Percentiles rank a stretch among this genome's conserved stretches.
Conservation (phyloP, 2,888 invertebrate species). For the Entomobrya multifasciata region DNA sequence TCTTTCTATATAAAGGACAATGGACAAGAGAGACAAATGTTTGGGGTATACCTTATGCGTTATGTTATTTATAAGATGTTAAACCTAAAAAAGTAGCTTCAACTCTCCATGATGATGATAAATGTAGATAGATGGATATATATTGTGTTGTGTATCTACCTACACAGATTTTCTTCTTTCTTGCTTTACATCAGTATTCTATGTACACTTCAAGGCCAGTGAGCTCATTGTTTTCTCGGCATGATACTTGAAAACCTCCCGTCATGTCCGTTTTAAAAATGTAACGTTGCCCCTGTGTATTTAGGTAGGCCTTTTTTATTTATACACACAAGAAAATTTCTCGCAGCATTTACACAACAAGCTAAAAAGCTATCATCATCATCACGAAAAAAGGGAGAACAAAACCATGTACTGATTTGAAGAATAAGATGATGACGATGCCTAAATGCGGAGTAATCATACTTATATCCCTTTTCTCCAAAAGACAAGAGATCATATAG, state of each 20-base stretch:
- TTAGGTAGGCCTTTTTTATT: not conserved
- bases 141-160: not conserved
- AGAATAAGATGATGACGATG: slow-evolving; percentile 28
- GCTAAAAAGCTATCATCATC: slow-evolving; percentile 30
- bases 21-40: too few species aligned
- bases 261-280: slow-evolving; percentile 70
- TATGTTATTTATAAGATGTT: too few species aligned
- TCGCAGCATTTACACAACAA: slow-evolving; percentile 4
- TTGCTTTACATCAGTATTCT: slow-evolving; percentile 22
- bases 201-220: slow-evolving; percentile 78
- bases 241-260: slow-evolving; percentile 77
- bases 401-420: slow-evolving; percentile 5
- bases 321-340: not conserved
- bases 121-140: not conserved
- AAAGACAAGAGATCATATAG: not conserved
- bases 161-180: not conserved
- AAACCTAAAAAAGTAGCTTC: too few species aligned
- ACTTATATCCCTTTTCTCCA: slow-evolving; percentile 10
- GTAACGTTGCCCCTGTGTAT: slow-evolving; percentile 29
- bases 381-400: not conserved
- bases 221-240: slow-evolving; percentile 79
- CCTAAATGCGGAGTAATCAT: slow-evolving; percentile 43
- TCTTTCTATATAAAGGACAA: not conserved
- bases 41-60: too few species aligned
- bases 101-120: too few species aligned